Evolutionary conservation across 2,888 invertebrate species (phyloP), one percentile per base, ranked within the genome.

Genomic region (Neocrepidodera transversa): DNA sequence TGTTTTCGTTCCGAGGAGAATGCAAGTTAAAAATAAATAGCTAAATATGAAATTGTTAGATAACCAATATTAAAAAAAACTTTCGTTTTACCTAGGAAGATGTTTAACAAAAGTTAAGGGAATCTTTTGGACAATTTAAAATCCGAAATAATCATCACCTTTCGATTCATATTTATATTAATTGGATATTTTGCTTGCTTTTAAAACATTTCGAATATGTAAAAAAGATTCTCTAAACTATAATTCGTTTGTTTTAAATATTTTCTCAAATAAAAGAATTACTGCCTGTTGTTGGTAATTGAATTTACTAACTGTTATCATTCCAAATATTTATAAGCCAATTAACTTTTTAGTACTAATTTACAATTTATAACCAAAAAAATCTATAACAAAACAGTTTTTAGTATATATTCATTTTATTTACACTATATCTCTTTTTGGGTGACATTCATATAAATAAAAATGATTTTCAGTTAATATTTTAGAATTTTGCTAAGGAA

Each of bases 41-140:
- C 48, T 64, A 62, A 65, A 65, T 65, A 60, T 65, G 60, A 60
- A 65, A 60, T 65, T 65, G 65, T 62, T 62, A 53, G 52, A 40
- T 50, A 38, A 51, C 38, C 28, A 36, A 28, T 51, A 47, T n/a
- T n/a, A n/a, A n/a, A 49, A 11, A 13, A 30, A 20, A 26, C 26
- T 45, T 17, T 42, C 42, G 8, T 42, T 35, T 35, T 35, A 4
- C 2, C 8, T 5, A 16, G 10, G 17, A 5, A 17, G 17, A 30
- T 30, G 16, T 35, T 35, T 10, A 17, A 17, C 17, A 16, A 13
- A 38, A 1, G 38, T 38, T 38, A 5, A 16, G 2, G 8, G 30
- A 30, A 23, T 23, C 23, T 23, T 23, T 23, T 23, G 23, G 6
- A 23, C n/a, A n/a, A n/a, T n/a, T n/a, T n/a, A n/a, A n/a, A n/a